A percentile compares a stretch with the other conserved stretches of the same genome.
Evolutionary conservation across 2,113 vertebrate species (phyloP).

Genomic region (Cyanoderma ruficeps): DNA sequence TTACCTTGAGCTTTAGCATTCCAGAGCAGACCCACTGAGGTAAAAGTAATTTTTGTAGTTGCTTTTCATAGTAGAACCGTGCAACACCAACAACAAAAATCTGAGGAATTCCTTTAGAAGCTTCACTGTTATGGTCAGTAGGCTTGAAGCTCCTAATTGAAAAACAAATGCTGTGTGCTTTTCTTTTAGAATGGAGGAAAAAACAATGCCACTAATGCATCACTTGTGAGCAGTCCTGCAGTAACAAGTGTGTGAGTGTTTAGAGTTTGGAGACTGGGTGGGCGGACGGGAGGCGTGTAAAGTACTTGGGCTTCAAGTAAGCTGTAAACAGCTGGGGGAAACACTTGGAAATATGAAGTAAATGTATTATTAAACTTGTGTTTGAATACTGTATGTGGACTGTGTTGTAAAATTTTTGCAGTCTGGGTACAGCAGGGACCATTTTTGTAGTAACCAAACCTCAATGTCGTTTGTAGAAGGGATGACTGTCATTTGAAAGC

Average conservation of each 20-base stretch:
- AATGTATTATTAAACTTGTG: background rate
- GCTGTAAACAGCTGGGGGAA: background rate
- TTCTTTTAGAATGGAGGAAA: conserved; percentile 61
- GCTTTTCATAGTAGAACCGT: background rate
- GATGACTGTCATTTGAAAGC: background rate
- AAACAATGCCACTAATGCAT: conserved; percentile 36
- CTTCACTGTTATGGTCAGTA: background rate
- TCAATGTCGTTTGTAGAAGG: conserved; percentile 40
- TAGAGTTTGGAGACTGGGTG: conserved; percentile 11
- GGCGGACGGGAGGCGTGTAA: background rate
- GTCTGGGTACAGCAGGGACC: background rate
- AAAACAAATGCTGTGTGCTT: conserved; percentile 47
- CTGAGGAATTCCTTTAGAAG: background rate
- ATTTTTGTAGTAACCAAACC: conserved; percentile 57
- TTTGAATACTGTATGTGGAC: background rate
- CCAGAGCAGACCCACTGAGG: background rate
- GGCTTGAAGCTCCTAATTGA: conserved; percentile 10
- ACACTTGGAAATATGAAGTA: background rate
- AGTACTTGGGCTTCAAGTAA: background rate
- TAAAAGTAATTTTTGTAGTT: background rate
- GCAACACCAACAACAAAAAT: background rate
- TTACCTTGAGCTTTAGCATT: background rate
- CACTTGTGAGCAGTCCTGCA: conserved; percentile 44
- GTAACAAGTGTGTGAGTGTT: conserved; percentile 50
- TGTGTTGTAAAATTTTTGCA: background rate